Conservation (phyloP, 2,113 vertebrate genomes). For the Neolamprologus variostigma region DNA sequence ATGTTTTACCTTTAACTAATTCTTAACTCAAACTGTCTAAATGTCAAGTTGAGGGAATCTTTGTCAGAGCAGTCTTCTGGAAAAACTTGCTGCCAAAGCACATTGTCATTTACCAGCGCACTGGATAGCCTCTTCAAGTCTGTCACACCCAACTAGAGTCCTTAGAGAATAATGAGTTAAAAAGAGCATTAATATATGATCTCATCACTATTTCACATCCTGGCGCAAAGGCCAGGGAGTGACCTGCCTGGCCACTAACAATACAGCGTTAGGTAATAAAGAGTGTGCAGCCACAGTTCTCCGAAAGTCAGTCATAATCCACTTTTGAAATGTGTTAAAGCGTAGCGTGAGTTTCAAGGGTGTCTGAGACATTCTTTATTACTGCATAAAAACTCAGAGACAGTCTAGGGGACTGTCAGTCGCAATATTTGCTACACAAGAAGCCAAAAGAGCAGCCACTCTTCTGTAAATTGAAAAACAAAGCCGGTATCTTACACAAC, state of each 20-base stretch:
- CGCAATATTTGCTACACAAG: neutral
- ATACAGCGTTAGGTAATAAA: slow-evolving; percentile 64
- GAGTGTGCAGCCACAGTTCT: slow-evolving; percentile 22
- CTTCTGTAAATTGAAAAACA: neutral
- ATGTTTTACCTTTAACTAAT: neutral
- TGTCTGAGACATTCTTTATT: slow-evolving; percentile 60
- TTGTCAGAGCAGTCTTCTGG: neutral
- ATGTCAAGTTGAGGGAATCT: neutral
- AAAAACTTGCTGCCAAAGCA: slow-evolving; percentile 23
- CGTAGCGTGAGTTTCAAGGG: slow-evolving; percentile 56
- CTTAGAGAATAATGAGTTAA: slow-evolving; percentile 27
- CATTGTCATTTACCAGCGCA: slow-evolving; percentile 16
- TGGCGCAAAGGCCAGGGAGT: slow-evolving; percentile 42
- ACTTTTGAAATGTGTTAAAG: slow-evolving; percentile 68
- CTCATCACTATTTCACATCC: slow-evolving; percentile 65
- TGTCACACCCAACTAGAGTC: slow-evolving; percentile 26
- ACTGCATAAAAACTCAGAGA: slow-evolving; percentile 59
- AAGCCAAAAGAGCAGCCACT: neutral
- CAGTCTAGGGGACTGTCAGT: slow-evolving; percentile 15
- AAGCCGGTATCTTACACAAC: slow-evolving; percentile 4
- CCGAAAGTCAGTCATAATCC: slow-evolving; percentile 55
- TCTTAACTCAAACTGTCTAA: neutral
- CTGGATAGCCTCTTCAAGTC: neutral
- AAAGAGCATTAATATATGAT: slow-evolving; percentile 41
- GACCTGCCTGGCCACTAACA: slow-evolving; percentile 38